Percentiles rank a stretch among this genome's conserved stretches.
Evolutionary conservation across 2,113 vertebrate genomes (phyloP).

Genomic region (Microcebus tavaratra): DNA sequence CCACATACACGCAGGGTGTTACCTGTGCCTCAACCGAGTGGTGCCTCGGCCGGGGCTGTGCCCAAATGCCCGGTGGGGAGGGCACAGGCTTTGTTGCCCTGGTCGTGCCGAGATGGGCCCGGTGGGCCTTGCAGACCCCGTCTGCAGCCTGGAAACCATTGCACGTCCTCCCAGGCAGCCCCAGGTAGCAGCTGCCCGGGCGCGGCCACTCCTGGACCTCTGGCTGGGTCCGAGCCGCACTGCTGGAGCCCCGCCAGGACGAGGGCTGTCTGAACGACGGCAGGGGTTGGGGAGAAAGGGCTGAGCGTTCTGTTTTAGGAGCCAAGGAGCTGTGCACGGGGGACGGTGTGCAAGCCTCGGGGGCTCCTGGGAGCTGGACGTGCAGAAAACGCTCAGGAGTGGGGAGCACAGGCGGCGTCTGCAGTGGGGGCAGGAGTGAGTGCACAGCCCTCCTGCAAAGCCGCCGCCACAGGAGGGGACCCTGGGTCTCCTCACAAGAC

Average conservation of each 20-base stretch:
- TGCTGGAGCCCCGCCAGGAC: rapidly evolving
- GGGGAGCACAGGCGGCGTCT: rapidly evolving
- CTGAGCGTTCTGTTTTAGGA: rapidly evolving
- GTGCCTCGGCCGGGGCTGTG: rapidly evolving
- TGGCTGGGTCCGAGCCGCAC: rapidly evolving
- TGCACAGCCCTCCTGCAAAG: background rate
- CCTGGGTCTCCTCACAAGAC: background rate
- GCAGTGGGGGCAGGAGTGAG: too few relatives aligned
- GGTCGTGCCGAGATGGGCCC: background rate
- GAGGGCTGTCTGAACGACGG: rapidly evolving
- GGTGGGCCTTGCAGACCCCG: background rate
- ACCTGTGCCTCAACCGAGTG: rapidly evolving
- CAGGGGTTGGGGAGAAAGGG: too few relatives aligned
- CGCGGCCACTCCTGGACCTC: rapidly evolving
- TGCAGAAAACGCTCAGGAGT: background rate
- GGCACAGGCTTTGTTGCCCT: background rate
- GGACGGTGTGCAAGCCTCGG: rapidly evolving
- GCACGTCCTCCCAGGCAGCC: rapidly evolving
- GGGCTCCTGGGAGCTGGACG: too few relatives aligned
- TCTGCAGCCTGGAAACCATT: too few relatives aligned
- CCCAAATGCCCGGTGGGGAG: rapidly evolving
- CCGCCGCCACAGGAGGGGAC: background rate
- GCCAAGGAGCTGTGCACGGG: rapidly evolving
- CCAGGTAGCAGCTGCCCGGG: rapidly evolving
- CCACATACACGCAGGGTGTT: too few relatives aligned